A percentile compares a stretch with the other conserved stretches of the same genome.
Evolutionary conservation across 2,797 vertebrate species (phyloP).

Genomic region (Sardinella longiceps): DNA sequence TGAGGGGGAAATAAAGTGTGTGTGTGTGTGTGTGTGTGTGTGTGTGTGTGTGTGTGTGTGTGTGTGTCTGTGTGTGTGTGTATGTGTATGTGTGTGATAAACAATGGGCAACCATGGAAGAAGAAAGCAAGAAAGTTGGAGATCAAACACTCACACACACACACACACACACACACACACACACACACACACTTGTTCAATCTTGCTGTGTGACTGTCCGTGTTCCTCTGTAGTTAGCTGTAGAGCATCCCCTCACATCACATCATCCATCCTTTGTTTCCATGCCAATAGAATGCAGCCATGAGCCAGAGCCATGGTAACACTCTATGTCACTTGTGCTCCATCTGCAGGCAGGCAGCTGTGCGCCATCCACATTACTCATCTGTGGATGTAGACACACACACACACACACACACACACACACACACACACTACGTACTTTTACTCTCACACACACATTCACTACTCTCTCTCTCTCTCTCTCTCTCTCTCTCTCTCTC

Average conservation of each 20-base stretch:
- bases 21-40: neutral
- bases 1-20: neutral
- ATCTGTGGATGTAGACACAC: neutral
- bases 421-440: neutral
- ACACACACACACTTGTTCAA: too few relatives aligned
- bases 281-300: conserved; percentile 35
- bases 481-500: too few relatives aligned
- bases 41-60: neutral
- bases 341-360: conserved; percentile 48
- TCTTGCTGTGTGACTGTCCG: neutral
- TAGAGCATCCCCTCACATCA: neutral
- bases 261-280: conserved; percentile 30
- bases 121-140: too few relatives aligned
- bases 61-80: neutral
- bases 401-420: conserved; percentile 20
- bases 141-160: too few relatives aligned
- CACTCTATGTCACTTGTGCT: conserved; percentile 44
- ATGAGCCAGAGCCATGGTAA: conserved; percentile 39
- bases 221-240: neutral
- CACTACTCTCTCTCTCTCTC: too few relatives aligned
- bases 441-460: neutral
- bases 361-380: conserved; percentile 9
- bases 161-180: too few relatives aligned
- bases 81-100: neutral
- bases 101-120: too few relatives aligned